Evolutionary conservation across 2,113 vertebrate genomes (phyloP).

Genomic region (Pyxicephalus adspersus): DNA sequence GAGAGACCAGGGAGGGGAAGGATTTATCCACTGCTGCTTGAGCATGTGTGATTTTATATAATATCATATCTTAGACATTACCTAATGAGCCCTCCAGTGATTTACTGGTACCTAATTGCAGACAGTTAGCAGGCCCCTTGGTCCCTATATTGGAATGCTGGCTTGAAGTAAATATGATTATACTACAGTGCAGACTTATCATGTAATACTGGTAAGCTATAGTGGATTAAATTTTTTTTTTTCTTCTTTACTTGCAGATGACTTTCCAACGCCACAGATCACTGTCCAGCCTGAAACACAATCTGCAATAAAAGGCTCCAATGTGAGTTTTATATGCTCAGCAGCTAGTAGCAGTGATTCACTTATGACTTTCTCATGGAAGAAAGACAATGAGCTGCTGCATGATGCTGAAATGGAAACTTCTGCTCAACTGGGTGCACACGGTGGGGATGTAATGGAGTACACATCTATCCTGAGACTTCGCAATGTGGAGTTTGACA

Average conservation of each 20-base stretch:
- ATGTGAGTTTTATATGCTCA: constrained; percentile 91
- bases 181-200: too few species aligned
- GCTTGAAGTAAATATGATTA: too few species aligned
- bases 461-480: constrained; percentile 91
- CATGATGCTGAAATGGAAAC: constrained; percentile 90
- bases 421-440: constrained; percentile 87
- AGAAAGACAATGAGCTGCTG: constrained; percentile 92
- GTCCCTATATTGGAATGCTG: too few species aligned
- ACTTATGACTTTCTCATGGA: constrained; percentile 97
- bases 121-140: too few species aligned
- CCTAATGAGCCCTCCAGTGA: too few species aligned
- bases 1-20: too few species aligned
- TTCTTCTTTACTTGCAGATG: constrained; percentile 76
- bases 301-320: constrained; percentile 88
- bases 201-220: neutral
- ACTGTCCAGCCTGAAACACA: constrained; percentile 95
- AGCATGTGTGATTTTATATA: too few species aligned
- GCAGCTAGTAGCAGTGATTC: constrained; percentile 97
- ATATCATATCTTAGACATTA: too few species aligned
- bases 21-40: too few species aligned
- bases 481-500: constrained; percentile 84
- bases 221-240: neutral
- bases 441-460: constrained; percentile 86
- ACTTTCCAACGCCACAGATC: constrained; percentile 97
- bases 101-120: too few species aligned